phyloP scores from a whole-genome alignment of 2,888 invertebrate genomes.

The Perithous albicinctus region DNA sequence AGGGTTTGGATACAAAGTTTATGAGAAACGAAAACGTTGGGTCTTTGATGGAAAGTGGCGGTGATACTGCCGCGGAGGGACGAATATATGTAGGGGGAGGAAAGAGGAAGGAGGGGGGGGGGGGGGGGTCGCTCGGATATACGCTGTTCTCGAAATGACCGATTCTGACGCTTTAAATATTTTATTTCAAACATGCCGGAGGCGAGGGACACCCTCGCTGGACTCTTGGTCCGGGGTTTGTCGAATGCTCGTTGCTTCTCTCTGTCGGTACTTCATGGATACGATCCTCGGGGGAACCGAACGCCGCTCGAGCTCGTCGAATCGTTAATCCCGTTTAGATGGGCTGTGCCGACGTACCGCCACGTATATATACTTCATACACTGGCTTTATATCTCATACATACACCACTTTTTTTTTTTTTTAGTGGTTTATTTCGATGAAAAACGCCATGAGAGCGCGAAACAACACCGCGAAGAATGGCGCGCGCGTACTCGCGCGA shows the following conservation, averaged over 20 bases:
- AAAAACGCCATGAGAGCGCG: slow-evolving; percentile 10
- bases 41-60: slow-evolving; percentile 43
- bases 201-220: slow-evolving; percentile 36
- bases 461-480: not conserved
- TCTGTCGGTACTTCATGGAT: slow-evolving; percentile 48
- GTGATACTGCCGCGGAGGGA: not conserved
- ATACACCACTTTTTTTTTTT: slow-evolving; percentile 31
- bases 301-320: slow-evolving; percentile 61
- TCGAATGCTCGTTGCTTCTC: slow-evolving; percentile 1
- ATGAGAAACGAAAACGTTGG: slow-evolving; percentile 31
- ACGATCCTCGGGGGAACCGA: slow-evolving; percentile 62
- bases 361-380: slow-evolving; percentile 32
- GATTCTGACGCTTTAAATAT: slow-evolving; percentile 66
- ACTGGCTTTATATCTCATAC: not conserved
- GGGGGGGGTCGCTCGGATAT: slow-evolving; percentile 32
- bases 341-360: slow-evolving; percentile 52
- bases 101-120: no score
- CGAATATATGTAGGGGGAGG: no score
- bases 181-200: slow-evolving; percentile 49
- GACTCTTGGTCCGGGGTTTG: slow-evolving; percentile 31
- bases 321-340: slow-evolving; percentile 68
- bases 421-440: slow-evolving; percentile 48
- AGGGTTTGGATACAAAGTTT: slow-evolving; percentile 45
- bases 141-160: slow-evolving; percentile 58
- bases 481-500: not conserved